These are phyloP conservation scores for Labia minor DNA, from an alignment of 2,888 invertebrate genomes.

Conservation along the genomic window DNA sequence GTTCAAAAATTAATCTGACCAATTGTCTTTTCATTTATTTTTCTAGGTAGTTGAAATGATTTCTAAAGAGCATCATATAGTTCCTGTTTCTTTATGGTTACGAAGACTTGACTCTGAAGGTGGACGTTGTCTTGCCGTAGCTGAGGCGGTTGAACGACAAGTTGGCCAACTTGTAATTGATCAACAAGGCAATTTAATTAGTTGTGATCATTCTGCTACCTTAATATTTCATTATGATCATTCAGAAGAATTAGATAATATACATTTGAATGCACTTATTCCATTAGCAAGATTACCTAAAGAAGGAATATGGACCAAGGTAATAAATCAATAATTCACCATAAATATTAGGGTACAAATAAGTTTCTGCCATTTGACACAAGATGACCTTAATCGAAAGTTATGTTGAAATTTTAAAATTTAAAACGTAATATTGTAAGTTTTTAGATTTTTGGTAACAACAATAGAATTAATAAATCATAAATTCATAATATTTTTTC, in stretches of 20 bases:
- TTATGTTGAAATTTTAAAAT: neutral
- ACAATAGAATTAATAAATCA: no score
- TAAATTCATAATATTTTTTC: no score
- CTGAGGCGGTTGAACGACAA: slow-evolving; percentile 54
- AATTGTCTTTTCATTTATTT: no score
- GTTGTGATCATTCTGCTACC: slow-evolving; percentile 37
- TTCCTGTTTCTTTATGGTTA: slow-evolving; percentile 57
- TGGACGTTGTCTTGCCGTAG: slow-evolving; percentile 50
- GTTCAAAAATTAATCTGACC: no score
- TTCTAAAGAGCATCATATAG: slow-evolving; percentile 43
- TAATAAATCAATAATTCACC: no score
- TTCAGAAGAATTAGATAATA: slow-evolving; percentile 41
- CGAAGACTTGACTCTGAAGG: slow-evolving; percentile 41
- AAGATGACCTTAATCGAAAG: no score
- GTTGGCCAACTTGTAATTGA: slow-evolving; percentile 35
- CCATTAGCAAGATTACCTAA: slow-evolving; percentile 43
- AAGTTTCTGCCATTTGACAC: no score
- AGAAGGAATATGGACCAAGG: slow-evolving; percentile 31
- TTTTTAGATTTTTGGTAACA: no score
- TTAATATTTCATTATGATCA: slow-evolving; percentile 46
- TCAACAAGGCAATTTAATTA: slow-evolving; percentile 30
- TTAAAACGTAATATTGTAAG: no score
- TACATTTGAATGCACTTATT: slow-evolving; percentile 42
- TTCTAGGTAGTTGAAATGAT: slow-evolving; percentile 48
- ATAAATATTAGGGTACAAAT: no score